A percentile compares a stretch with the other conserved stretches of the same genome.
phyloP scores from a whole-genome alignment of 2,888 invertebrate genomes.

The Diplolepis rosae region DNA sequence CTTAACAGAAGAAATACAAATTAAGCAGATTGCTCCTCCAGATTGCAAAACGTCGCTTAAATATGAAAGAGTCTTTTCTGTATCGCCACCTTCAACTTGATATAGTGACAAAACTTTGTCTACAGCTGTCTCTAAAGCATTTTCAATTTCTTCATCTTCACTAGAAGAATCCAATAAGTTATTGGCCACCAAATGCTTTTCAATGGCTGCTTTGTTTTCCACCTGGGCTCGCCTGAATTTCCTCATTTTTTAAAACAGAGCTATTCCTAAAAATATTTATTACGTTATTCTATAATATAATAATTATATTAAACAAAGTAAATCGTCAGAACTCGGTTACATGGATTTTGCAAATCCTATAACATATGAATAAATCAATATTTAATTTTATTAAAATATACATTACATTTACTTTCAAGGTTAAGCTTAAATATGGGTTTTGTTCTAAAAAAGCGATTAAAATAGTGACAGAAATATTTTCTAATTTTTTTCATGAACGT shows the following conservation, averaged over 20 bases:
- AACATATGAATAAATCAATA: neutral
- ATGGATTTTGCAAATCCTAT: too few species aligned
- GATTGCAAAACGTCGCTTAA: conserved; percentile 87
- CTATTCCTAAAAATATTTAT: neutral
- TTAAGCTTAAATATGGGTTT: too few species aligned
- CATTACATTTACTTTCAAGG: neutral
- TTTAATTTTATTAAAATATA: neutral
- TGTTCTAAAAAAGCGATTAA: too few species aligned
- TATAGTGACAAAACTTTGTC: conserved; percentile 65
- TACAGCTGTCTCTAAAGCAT: conserved; percentile 60
- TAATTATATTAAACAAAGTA: neutral
- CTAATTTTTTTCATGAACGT: too few species aligned
- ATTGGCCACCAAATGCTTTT: conserved; percentile 63
- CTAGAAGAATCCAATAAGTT: conserved; percentile 62
- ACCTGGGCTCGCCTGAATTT: conserved; percentile 66
- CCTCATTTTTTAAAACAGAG: conserved; percentile 56
- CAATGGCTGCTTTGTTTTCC: conserved; percentile 66
- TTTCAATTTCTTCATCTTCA: conserved; percentile 65
- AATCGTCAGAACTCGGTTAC: too few species aligned
- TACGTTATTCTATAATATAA: neutral
- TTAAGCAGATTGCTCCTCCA: conserved; percentile 88
- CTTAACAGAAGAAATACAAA: conserved; percentile 92
- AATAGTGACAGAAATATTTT: too few species aligned
- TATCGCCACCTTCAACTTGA: conserved; percentile 69
- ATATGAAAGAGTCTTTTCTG: conserved; percentile 81